Base-by-base conservation (phyloP, 1,140 invertebrate species). In the Caerostris darwini region DNA sequence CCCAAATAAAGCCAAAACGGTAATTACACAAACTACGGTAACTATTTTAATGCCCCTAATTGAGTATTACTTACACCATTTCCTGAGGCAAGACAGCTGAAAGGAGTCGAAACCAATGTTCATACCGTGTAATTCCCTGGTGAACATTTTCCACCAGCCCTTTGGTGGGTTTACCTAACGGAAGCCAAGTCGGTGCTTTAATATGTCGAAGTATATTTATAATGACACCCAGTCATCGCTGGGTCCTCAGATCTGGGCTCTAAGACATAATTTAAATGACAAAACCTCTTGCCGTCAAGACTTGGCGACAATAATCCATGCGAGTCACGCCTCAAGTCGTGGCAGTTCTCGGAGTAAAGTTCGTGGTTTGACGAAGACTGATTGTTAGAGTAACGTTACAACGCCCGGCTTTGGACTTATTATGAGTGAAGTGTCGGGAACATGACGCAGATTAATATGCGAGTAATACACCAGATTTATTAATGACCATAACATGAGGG, bases 361-460 rank as follows among this genome's bases (percentile, higher is more conserved):
- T 71, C 87, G 50, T 19, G 50, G 64, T 53, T 61, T 91, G 90
- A 91, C 90, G 90, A 91, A 91, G 90, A 91, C 69, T 82, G 71
- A 91, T 91, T 91, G 71, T 81, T 81, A 50, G n/a, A 54, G 69
- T 59, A 61, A 82, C 56, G 71, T 61, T 67, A 69, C 34, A 54
- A 89, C 59, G 61, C 87, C 34, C 34, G 34, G 53, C 5, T n/a
- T 53, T n/a, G 50, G 67, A 90, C 61, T 71, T 90, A 61, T 90
- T 71, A 71, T 77, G 88, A 90, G 53, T 10, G 53, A 90, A 90
- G 64, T 54, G 88, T 71, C n/a, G 53, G 14, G 64, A 90, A 90
- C 88, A 90, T 90, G 88, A 90, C 88, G 53, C 53, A 82, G 90
- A 91, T 91, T 91, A 91, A 91, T 91, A 91, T 53, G 56, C 90